Evolutionary conservation across 2,113 vertebrate species (phyloP).

Genomic region (Chunga burmeisteri): DNA sequence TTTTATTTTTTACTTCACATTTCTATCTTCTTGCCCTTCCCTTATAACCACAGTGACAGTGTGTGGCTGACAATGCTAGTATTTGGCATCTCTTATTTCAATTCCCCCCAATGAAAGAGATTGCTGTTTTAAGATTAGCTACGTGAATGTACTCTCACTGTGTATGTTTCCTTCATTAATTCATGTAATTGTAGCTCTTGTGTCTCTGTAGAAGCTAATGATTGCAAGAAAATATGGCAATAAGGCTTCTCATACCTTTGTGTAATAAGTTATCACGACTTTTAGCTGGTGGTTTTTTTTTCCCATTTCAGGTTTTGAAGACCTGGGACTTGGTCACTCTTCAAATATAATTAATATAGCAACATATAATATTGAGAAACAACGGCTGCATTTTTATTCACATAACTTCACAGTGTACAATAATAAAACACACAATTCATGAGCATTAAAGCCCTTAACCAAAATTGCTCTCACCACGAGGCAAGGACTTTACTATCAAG

Average conservation of each 20-base stretch:
- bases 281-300: neutral
- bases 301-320: neutral
- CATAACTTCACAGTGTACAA: neutral
- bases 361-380: neutral
- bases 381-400: constrained; percentile 6
- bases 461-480: constrained; percentile 41
- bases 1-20: neutral
- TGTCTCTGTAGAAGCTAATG: neutral
- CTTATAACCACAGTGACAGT: neutral
- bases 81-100: neutral
- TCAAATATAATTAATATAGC: constrained; percentile 12
- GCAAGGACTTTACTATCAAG: neutral
- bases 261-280: neutral
- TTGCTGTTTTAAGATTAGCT: constrained; percentile 5
- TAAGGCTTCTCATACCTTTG: neutral
- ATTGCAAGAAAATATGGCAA: neutral
- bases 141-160: neutral
- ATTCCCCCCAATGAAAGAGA: neutral
- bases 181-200: neutral
- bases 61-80: neutral
- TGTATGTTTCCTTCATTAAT: constrained; percentile 31
- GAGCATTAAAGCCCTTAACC: constrained; percentile 26
- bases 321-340: neutral
- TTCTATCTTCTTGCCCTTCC: neutral
- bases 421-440: constrained; percentile 20